Percentiles rank a stretch among this genome's conserved stretches.
phyloP scores from a whole-genome alignment of 1,140 invertebrate genomes.

The Trichoplusia ni region DNA sequence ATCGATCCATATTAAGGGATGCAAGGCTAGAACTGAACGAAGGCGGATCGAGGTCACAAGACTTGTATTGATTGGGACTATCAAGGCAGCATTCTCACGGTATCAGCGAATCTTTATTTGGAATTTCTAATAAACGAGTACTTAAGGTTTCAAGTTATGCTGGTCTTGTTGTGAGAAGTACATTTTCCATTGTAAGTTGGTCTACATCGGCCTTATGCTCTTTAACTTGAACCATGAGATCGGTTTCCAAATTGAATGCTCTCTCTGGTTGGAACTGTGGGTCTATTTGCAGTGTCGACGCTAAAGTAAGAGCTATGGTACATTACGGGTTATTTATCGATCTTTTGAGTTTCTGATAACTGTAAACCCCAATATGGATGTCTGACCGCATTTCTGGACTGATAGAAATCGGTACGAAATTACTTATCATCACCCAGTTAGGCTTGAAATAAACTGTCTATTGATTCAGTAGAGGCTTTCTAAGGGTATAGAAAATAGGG shows the following conservation, averaged over 20 bases:
- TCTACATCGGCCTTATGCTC: slow-evolving; percentile 1
- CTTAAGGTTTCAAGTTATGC: not conserved
- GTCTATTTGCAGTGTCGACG: not conserved
- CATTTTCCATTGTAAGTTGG: not conserved
- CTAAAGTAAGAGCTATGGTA: not conserved
- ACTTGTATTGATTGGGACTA: slow-evolving; percentile 28
- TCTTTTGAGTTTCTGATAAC: no score
- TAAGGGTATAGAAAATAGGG: no score
- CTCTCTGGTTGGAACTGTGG: slow-evolving; percentile 13
- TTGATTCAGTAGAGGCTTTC: no score
- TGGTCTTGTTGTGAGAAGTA: not conserved
- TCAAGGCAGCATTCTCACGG: slow-evolving; percentile 28
- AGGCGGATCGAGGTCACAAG: slow-evolving; percentile 21
- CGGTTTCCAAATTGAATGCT: slow-evolving; percentile 10
- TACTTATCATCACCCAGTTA: no score
- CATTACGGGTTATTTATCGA: not conserved
- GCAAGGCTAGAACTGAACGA: slow-evolving; percentile 26
- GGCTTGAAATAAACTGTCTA: no score
- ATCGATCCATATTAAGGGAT: slow-evolving; percentile 34
- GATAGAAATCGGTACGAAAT: no score
- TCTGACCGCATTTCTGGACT: no score
- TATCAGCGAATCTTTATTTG: slow-evolving; percentile 30
- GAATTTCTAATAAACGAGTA: slow-evolving; percentile 31
- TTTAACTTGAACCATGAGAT: slow-evolving; percentile 4
- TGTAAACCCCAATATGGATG: no score